Evolutionary conservation across 2,113 vertebrate genomes (phyloP).

Genomic region (Sarotherodon lohbergeri): DNA sequence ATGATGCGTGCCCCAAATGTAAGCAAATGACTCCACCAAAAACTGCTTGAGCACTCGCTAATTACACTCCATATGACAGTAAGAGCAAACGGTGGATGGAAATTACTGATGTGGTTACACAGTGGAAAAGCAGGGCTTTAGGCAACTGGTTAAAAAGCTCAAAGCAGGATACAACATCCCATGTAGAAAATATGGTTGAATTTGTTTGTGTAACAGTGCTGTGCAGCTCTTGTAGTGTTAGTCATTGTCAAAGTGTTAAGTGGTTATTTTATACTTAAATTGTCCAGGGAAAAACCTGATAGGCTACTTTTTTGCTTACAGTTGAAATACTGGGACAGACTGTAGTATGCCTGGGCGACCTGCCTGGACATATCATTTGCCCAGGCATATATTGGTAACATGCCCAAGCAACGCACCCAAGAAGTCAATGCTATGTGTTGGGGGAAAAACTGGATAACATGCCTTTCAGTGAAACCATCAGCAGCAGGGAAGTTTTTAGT

Average conservation of each 20-base stretch:
- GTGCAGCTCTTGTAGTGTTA: neutral
- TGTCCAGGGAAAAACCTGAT: neutral
- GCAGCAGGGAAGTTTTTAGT: neutral
- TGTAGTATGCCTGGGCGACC: neutral
- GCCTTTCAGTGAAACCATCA: neutral
- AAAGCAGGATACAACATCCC: neutral
- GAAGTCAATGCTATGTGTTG: neutral
- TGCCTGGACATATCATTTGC: neutral
- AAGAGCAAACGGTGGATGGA: neutral
- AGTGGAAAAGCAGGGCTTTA: neutral
- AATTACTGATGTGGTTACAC: neutral
- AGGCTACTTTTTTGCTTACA: neutral
- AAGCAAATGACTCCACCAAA: neutral
- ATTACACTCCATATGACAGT: neutral
- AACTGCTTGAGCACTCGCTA: neutral
- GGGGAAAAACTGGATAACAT: neutral
- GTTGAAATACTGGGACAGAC: neutral
- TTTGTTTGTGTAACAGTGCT: neutral
- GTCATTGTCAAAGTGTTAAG: neutral
- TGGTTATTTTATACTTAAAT: neutral
- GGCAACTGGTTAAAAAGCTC: neutral
- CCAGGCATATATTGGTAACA: neutral
- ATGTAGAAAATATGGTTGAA: neutral
- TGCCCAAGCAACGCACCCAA: neutral
- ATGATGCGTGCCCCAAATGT: neutral